Evolutionary conservation across 2,797 vertebrate genomes (phyloP), one percentile per base, ranked within the genome.

Genomic region (Rousettus madagascariensis): DNA sequence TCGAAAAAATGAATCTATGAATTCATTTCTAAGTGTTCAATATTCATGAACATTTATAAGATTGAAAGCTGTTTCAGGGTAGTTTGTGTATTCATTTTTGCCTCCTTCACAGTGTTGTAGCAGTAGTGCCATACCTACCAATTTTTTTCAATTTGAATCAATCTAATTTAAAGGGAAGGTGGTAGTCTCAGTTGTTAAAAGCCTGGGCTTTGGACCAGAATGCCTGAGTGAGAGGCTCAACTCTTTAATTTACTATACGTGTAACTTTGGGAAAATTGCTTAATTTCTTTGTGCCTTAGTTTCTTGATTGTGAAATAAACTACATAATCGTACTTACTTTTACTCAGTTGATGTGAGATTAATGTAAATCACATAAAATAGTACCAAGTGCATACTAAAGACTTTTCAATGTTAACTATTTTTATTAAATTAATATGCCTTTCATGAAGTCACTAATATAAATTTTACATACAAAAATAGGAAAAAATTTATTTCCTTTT

Each of bases 21-120:
- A 57, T 92, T 6, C 11, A 43, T 86, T 79, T 77, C 68, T 92
- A 79, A 66, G 22, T 79, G 33, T 79, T 92, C 33, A 86, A 15
- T 92, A 43, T 59, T 83, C 68, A 55, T 90, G 46, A 95, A 65
- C n/a, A n/a, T 66, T 28, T 51, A 12, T 59, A 68, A 78, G 28
- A 74, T 13, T 51, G n/a, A 93, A 93, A 89, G 2, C 11, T 38
- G 5, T 28, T 65, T 55, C 6, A 49, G 13, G 36, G 22, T 8
- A 43, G 24, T 68, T 20, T 72, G 24, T 65, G 30, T 91, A 49
- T 30, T 89, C 38, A n/a, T 74, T 9, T 74, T 89, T 68, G 30
- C 28, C 26, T 63, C 33, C 63, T 78, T 93, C n/a, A 36, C 16
- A 79, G 10, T 36, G 36, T 28, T 36, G 36, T 28, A 84, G 20